These are phyloP conservation scores for Berghia stephanieae DNA, from an alignment of 1,140 invertebrate genomes.

Conservation along the genomic window DNA sequence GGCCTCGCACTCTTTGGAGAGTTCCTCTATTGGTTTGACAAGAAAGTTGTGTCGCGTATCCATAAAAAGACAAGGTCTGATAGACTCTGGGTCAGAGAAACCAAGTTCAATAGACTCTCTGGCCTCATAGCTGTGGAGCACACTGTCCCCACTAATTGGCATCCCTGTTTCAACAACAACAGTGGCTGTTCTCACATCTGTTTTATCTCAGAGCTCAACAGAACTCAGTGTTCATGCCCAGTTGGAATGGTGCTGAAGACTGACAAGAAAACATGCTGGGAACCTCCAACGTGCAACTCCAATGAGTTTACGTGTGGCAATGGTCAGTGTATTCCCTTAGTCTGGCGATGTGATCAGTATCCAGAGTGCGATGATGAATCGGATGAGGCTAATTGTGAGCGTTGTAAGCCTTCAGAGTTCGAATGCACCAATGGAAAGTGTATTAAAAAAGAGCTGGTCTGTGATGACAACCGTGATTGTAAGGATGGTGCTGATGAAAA, in stretches of 20 bases:
- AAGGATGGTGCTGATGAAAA: constrained; percentile 80
- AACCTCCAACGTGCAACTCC: constrained; percentile 60
- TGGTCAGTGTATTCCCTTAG: constrained; percentile 59
- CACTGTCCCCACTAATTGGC: constrained; percentile 44
- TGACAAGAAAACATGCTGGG: constrained; percentile 57
- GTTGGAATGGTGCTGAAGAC: constrained; percentile 51
- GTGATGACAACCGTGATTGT: constrained; percentile 75
- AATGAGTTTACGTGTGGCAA: constrained; percentile 65
- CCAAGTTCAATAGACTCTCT: constrained; percentile 71
- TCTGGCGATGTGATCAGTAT: constrained; percentile 69
- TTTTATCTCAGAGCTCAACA: constrained; percentile 72
- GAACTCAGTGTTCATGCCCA: constrained; percentile 61
- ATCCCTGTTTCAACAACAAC: constrained; percentile 57
- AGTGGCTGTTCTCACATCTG: constrained; percentile 92
- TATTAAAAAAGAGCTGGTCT: constrained; percentile 81
- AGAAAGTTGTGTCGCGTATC: constrained; percentile 70
- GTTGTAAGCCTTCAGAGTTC: constrained; percentile 71
- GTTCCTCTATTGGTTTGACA: constrained; percentile 98
- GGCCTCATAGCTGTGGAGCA: constrained; percentile 71
- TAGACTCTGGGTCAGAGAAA: constrained; percentile 59
- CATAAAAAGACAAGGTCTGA: constrained; percentile 53
- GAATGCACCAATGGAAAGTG: constrained; percentile 55
- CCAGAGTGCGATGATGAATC: constrained; percentile 80
- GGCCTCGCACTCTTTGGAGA: constrained; percentile 91
- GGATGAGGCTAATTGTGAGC: constrained; percentile 87